Base-by-base conservation (phyloP, 2,888 invertebrate species). In the Ectemnius cavifrons region DNA sequence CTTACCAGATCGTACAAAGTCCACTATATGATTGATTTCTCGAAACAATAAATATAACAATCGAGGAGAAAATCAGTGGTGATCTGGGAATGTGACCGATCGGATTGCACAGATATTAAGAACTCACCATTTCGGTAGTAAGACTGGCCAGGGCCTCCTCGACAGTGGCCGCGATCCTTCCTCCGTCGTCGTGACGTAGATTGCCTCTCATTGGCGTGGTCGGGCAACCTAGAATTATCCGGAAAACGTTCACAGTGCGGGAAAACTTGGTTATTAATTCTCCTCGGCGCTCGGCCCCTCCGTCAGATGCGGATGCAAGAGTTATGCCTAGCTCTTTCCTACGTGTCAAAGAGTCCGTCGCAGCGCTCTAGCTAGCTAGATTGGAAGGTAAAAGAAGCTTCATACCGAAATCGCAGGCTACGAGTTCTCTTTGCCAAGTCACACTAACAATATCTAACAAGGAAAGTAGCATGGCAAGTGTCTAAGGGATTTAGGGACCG, bases 121-220 rank as follows among this genome's bases (percentile, higher is more conserved):
- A 60, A 82, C 82, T 95, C 92, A 96, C 96, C 95, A 96, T 95
- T 94, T 96, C 96, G 84, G 95, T 94, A 87, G 96, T 95, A 87
- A 96, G 94, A 91, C 95, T 95, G 91, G 95, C 96, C 89, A 96
- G 94, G 86, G 95, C 94, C 89, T 94, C 94, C 90, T 94, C 94
- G 85, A 94, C 94, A 60, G 94, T 93, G 82, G 94, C 93, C 20
- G 87, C 86, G 62, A 88, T 83, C 78, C 87, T 87, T 73, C 87
- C 87, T 23, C 87, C 86, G 67, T 86, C 86, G 72, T 88, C 87
- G 46, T 84, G 72, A 82, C 84, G 84, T 56, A 88, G 87, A 72
- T 80, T 87, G 52, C 89, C 88, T 73, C 87, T 87, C 67, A 93
- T 90, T 63, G 94, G 93, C 67, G 94, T 93, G 67, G 94, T 93